phyloP scores from a whole-genome alignment of 1,140 invertebrate genomes.

The Micrasema minimum region DNA sequence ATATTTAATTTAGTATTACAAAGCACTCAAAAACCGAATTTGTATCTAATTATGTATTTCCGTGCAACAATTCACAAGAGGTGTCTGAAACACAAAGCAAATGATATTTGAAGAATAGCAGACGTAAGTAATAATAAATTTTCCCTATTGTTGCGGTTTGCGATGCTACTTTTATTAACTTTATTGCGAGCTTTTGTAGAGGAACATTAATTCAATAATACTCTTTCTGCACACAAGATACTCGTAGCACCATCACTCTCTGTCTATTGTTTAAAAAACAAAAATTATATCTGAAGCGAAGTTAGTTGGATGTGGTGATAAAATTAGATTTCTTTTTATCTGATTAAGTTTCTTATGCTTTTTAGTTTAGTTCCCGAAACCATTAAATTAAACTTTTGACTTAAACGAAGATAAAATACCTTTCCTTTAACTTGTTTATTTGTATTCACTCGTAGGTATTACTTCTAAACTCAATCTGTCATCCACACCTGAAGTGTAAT shows the following conservation, averaged over 20 bases:
- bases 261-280: slow-evolving; percentile 1
- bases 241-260: slow-evolving; percentile 9
- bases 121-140: background rate
- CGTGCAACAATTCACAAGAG: too few relatives aligned
- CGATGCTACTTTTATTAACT: background rate
- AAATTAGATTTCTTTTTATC: slow-evolving; percentile 9
- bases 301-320: slow-evolving; percentile 3
- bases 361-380: background rate
- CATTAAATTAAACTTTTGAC: background rate
- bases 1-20: too few relatives aligned
- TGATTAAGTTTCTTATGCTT: background rate
- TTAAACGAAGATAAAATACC: background rate
- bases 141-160: slow-evolving; percentile 5
- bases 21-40: too few relatives aligned
- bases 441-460: too few relatives aligned
- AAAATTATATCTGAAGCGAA: background rate
- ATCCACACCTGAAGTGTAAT: too few relatives aligned
- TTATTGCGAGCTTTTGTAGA: slow-evolving; percentile 14
- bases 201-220: background rate
- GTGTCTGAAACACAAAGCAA: too few relatives aligned
- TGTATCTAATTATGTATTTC: too few relatives aligned
- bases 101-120: too few relatives aligned
- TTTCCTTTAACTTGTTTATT: too few relatives aligned
- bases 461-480: too few relatives aligned
- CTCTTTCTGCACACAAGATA: background rate